phyloP scores from a whole-genome alignment of 2,113 vertebrate genomes.

The Tachuris rubrigastra region DNA sequence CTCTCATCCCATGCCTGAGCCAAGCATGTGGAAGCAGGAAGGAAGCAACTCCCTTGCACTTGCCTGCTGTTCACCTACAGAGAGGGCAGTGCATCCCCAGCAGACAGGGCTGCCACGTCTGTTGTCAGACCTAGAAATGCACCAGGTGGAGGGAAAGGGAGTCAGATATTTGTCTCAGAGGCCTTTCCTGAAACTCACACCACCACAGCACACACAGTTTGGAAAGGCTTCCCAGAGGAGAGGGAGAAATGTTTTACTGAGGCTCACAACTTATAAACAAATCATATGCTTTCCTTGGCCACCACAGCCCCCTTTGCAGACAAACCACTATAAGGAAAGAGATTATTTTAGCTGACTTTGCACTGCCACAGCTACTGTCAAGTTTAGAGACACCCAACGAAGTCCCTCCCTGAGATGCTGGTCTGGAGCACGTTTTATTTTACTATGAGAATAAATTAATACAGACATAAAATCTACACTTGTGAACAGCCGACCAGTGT shows the following conservation, averaged over 20 bases:
- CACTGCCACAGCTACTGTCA: not conserved
- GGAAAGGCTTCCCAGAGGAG: not conserved
- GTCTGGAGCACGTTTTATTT: not conserved
- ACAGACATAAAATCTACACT: not conserved
- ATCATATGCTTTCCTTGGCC: not conserved
- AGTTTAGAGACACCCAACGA: not conserved
- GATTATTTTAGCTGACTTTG: not conserved
- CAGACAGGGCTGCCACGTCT: not conserved
- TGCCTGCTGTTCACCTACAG: not conserved
- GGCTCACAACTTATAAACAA: not conserved
- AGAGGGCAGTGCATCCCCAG: not conserved
- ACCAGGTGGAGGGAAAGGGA: not conserved
- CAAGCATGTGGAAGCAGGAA: not conserved
- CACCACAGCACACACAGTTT: rapidly evolving
- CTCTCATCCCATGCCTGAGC: not conserved
- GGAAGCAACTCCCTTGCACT: not conserved
- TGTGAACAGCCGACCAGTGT: not conserved
- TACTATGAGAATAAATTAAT: not conserved
- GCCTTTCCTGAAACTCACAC: not conserved
- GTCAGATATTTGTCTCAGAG: not conserved
- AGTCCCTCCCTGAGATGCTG: not conserved
- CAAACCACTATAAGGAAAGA: not conserved
- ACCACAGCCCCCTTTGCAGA: not conserved
- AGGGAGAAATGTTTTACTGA: not conserved
- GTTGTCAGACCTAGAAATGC: not conserved